Base-by-base conservation (phyloP, 2,888 invertebrate genomes). In the Troides oblongomaculatus region DNA sequence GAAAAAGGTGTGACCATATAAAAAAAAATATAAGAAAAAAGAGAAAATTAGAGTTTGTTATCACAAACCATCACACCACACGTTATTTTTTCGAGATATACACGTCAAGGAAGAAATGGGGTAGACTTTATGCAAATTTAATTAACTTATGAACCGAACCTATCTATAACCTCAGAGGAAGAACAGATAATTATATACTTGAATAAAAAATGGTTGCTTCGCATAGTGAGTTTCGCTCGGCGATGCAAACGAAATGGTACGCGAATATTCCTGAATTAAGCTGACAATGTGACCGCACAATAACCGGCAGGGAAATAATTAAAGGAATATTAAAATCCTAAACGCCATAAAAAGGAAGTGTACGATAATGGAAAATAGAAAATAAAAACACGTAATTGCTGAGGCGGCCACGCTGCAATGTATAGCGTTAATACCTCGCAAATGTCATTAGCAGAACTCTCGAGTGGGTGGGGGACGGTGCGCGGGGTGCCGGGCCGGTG, bases 401-500 rank as follows among this genome's bases (percentile, higher is more conserved):
- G 67, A 70, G 64, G 66, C 66, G 70, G 64, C 66, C 71, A 72
- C 71, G 69, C 65, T 71, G 72, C 69, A 74, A 70, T 70, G 72
- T 74, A 73, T 72, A 69, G 74, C 73, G 72, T 80, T 80, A 79
- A 78, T 81, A 80, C 79, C 79, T 80, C 72, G 80, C 77, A 79
- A 84, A 85, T 83, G 82, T 82, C 85, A 85, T 85, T 85, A 86
- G 82, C 73, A 77, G 78, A 76, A 74, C 77, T 78, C 78, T 73
- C 65, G 61, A 66, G 66, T 65, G 69, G 77, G 73, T 69, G 72
- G 64, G 72, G 69, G 65, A 69, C 62, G 66, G 74, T 68, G 68
- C 46, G 74, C 61, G 66, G 68, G 64, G 30, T 30, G 43, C 39
- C 25, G 74, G 80, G 78, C 79, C 77, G 72, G 63, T 72, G 78